These are phyloP conservation scores for Larimichthys crocea DNA, from an alignment of 2,113 vertebrate species.

Conservation along the genomic window DNA sequence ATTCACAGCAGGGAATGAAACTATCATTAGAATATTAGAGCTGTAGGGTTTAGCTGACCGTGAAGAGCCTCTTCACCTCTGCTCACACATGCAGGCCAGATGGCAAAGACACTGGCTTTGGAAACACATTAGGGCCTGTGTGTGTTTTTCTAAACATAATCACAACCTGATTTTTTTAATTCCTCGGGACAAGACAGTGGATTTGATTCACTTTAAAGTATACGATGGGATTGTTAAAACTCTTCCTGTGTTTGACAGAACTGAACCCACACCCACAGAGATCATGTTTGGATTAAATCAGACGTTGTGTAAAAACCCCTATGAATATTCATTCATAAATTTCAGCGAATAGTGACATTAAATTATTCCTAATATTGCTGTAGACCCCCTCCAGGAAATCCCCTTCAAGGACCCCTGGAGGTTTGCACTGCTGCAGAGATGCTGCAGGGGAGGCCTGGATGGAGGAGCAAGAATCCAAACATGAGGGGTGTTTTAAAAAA, in stretches of 20 bases:
- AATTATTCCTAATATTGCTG: slow-evolving; percentile 49
- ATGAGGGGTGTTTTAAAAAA: neutral
- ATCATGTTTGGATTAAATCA: neutral
- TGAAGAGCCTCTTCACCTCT: slow-evolving; percentile 71
- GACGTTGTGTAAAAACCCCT: neutral
- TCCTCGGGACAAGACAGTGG: neutral
- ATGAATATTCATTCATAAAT: slow-evolving; percentile 64
- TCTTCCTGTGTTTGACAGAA: neutral
- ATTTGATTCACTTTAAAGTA: neutral
- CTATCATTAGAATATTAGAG: slow-evolving; percentile 71
- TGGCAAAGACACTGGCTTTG: slow-evolving; percentile 48
- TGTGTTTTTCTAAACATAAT: slow-evolving; percentile 43
- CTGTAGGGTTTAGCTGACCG: slow-evolving; percentile 70
- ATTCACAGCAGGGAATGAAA: slow-evolving; percentile 71
- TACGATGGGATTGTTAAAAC: neutral
- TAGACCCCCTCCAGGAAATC: slow-evolving; percentile 18
- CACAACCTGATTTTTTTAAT: slow-evolving; percentile 7
- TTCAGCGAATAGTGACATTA: slow-evolving; percentile 21
- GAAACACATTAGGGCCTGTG: slow-evolving; percentile 37
- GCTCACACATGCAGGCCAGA: slow-evolving; percentile 74
- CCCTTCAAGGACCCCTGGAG: slow-evolving; percentile 33
- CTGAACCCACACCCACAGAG: neutral
- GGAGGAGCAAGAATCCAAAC: neutral
- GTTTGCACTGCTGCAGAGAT: slow-evolving; percentile 20
- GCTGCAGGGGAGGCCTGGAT: slow-evolving; percentile 23